phyloP scores from a whole-genome alignment of 2,797 vertebrate genomes.

The Steatocranus sp. region DNA sequence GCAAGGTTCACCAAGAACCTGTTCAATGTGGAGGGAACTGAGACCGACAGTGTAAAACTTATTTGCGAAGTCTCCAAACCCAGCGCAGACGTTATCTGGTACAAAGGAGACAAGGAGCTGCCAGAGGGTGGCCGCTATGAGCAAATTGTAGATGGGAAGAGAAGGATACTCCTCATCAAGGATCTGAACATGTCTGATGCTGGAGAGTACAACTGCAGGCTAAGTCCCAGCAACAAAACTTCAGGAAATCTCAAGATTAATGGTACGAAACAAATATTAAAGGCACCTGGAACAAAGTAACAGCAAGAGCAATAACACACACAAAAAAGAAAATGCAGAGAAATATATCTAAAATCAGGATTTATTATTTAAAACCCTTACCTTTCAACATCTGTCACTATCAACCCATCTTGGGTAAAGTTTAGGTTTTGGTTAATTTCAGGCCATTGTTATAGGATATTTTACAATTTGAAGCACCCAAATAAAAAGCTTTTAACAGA shows the following conservation, averaged over 20 bases:
- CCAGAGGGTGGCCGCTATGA: constrained; percentile 92
- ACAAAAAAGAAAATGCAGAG: not conserved
- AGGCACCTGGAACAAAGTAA: not conserved
- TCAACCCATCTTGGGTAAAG: too few species aligned
- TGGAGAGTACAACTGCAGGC: constrained; percentile 87
- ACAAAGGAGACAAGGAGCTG: constrained; percentile 88
- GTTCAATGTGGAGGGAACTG: constrained; percentile 87
- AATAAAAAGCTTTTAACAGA: not conserved
- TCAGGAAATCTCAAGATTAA: constrained; percentile 87
- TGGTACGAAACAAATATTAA: constrained; percentile 65
- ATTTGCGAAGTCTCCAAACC: constrained; percentile 95
- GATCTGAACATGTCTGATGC: constrained; percentile 83
- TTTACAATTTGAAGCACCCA: not conserved
- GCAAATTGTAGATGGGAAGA: constrained; percentile 86
- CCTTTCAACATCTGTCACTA: not conserved
- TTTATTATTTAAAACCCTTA: not conserved
- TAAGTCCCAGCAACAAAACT: constrained; percentile 80
- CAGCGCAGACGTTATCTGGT: constrained; percentile 89
- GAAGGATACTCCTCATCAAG: constrained; percentile 87
- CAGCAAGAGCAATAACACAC: not conserved
- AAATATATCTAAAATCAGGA: not conserved
- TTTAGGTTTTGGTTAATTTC: not conserved
- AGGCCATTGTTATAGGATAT: not conserved
- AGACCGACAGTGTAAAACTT: constrained; percentile 90
- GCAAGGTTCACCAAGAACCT: constrained; percentile 93